These are phyloP conservation scores for Natrix natrix DNA, from an alignment of 2,797 vertebrate species.

Conservation along the genomic window DNA sequence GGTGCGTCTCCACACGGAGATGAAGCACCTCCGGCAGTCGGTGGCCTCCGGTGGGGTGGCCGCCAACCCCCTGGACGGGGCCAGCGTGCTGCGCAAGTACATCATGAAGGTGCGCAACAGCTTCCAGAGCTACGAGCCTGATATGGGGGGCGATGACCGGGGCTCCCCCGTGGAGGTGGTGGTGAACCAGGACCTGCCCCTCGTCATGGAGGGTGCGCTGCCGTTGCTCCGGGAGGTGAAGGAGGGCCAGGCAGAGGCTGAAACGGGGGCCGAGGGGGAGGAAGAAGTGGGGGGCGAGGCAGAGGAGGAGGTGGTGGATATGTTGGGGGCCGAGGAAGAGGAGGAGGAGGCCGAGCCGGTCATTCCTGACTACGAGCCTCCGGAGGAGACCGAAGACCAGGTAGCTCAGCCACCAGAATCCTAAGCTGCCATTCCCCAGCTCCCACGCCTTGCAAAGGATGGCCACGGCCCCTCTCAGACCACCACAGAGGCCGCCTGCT, in stretches of 20 bases:
- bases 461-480: neutral
- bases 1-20: conserved; percentile 76
- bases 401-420: neutral
- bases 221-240: neutral
- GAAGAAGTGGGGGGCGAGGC: neutral
- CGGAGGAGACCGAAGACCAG: rapidly evolving
- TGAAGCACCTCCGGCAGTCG: conserved; percentile 72
- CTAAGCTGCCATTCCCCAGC: neutral
- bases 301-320: rapidly evolving
- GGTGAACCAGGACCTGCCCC: conserved; percentile 47
- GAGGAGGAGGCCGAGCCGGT: neutral
- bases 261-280: neutral
- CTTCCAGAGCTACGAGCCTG: conserved; percentile 76
- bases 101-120: conserved; percentile 84
- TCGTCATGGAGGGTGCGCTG: neutral
- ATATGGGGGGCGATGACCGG: neutral
- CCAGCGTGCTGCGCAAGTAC: conserved; percentile 80
- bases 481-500: neutral
- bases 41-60: conserved; percentile 46
- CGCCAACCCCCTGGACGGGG: conserved; percentile 48
- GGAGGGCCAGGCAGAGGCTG: neutral
- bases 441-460: neutral
- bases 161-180: conserved; percentile 46
- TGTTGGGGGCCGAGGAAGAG: neutral
- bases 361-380: rapidly evolving